Evolutionary conservation across 2,888 invertebrate species (phyloP), one percentile per base, ranked within the genome.

Genomic region (Trilocha varians): DNA sequence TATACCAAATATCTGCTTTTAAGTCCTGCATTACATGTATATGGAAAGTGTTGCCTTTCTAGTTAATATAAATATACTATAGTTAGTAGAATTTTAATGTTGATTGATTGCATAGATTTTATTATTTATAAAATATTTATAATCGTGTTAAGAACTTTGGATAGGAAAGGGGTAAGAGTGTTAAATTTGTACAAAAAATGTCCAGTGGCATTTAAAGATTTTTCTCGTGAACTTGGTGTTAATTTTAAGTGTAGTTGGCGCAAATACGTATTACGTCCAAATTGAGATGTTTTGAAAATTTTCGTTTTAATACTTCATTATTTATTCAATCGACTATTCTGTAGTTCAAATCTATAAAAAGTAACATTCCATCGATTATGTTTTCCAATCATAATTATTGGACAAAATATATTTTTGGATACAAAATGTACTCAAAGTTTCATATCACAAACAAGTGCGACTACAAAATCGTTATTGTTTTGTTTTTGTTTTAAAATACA

Each of bases 1-100:
- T 76, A 83, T 78, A 84, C 83, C 83, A 84, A 85, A 84, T 72
- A 77, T 74, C 75, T 79, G 83, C 83, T 83, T 85, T 82, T 82
- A 80, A 70, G 74, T 75, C 66, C 65, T 62, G 65, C 64, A 61
- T 62, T 55, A 56, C 54, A 62, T 71, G 61, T 66, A 60, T 68
- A 70, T 70, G n/a, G 74, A 69, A 75, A 72, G 62, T 70, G 73
- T 82, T 82, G 83, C 83, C 83, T 83, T 78, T 67, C 58, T 76
- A 75, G 68, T 64, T 71, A 62, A 59, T 55, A 41, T 37, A 49
- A 49, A 42, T 41, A 44, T 50, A 52, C 44, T 35, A 48, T 47
- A 47, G 41, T 35, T 35, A 25, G 1, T 25, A 25, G 11, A 9
- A 11, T 25, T 9, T 25, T 25, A 6, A 5, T 11, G 25, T 25